These are phyloP conservation scores for Calliphora vicina DNA, from an alignment of 1,140 invertebrate genomes.

Conservation along the genomic window DNA sequence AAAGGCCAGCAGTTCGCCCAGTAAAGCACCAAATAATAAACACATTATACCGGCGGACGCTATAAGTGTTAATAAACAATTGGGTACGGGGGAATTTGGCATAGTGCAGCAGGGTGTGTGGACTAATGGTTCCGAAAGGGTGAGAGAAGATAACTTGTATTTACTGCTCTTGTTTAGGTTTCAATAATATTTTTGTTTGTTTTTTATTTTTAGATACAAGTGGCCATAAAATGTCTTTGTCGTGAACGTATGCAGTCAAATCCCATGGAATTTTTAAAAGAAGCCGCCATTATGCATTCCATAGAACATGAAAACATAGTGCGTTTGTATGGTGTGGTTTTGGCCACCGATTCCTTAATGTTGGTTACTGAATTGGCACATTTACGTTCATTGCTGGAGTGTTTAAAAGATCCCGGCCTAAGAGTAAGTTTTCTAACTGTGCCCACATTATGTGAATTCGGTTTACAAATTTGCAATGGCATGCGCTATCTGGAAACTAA, in stretches of 20 bases:
- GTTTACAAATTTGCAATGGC: constrained; percentile 93
- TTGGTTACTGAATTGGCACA: constrained; percentile 96
- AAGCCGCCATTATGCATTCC: constrained; percentile 97
- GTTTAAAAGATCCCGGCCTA: constrained; percentile 90
- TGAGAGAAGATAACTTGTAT: constrained; percentile 63
- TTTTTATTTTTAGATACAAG: constrained; percentile 76
- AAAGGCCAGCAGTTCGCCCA: constrained; percentile 52
- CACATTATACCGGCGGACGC: constrained; percentile 95
- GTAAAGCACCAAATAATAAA: constrained; percentile 79
- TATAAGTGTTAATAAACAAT: constrained; percentile 92
- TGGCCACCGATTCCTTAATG: constrained; percentile 95
- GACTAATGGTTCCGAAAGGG: constrained; percentile 93
- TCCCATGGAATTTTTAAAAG: constrained; percentile 95
- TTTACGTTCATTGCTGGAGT: constrained; percentile 91
- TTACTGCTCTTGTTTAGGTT: not conserved
- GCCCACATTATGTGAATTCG: constrained; percentile 87
- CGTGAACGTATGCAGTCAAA: constrained; percentile 94
- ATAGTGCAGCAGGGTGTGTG: constrained; percentile 97
- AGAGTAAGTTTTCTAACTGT: constrained; percentile 86
- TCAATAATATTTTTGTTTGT: no score
- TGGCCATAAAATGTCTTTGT: constrained; percentile 96
- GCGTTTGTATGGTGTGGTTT: constrained; percentile 93
- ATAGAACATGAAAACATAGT: constrained; percentile 98
- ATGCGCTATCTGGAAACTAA: constrained; percentile 96
- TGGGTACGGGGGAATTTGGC: constrained; percentile 97